A percentile compares a stretch with the other conserved stretches of the same genome.
Evolutionary conservation across 2,888 invertebrate species (phyloP).

Genomic region (Papilio protenor): DNA sequence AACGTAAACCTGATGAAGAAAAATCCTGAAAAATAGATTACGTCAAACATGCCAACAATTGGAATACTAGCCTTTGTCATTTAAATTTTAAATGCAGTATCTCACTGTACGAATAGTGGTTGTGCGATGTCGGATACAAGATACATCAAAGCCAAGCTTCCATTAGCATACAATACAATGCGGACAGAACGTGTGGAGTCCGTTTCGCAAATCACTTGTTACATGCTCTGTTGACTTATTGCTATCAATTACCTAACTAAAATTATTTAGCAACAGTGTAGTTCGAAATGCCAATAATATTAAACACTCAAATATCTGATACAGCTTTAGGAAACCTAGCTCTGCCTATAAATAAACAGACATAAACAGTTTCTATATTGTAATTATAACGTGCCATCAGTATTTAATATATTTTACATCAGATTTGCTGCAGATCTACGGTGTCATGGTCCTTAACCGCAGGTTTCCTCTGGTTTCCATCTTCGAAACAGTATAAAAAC

Average conservation of each 20-base stretch:
- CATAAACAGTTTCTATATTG: too few species aligned
- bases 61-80: slow-evolving; percentile 7
- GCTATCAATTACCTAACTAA: slow-evolving; percentile 38
- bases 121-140: slow-evolving; percentile 31
- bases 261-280: slow-evolving; percentile 21
- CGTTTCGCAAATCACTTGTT: slow-evolving; percentile 40
- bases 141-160: slow-evolving; percentile 39
- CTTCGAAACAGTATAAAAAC: too few species aligned
- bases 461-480: too few species aligned
- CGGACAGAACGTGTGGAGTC: slow-evolving; percentile 33
- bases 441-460: too few species aligned
- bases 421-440: too few species aligned
- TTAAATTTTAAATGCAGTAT: slow-evolving; percentile 10
- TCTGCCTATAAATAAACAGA: too few species aligned
- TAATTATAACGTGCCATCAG: too few species aligned
- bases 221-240: slow-evolving; percentile 45
- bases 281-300: background rate
- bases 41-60: slow-evolving; percentile 1
- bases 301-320: background rate
- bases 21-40: background rate
- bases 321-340: background rate
- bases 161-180: slow-evolving; percentile 45
- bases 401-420: too few species aligned
- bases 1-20: background rate
- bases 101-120: slow-evolving; percentile 10